Evolutionary conservation across 2,888 invertebrate species (phyloP), one percentile per base, ranked within the genome.

Genomic region (Mythimna lalbum): DNA sequence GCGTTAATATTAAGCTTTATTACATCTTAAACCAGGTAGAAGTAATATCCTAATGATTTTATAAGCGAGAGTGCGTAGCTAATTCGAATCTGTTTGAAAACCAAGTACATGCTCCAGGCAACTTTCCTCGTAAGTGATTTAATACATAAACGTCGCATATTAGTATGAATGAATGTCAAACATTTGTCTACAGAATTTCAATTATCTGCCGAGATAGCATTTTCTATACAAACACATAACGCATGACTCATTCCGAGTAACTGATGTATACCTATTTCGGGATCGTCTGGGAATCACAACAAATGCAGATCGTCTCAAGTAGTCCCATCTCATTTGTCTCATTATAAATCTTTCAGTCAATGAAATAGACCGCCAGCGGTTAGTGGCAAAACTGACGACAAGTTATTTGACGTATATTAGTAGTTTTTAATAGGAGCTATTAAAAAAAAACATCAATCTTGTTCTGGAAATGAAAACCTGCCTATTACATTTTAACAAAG

Each of bases 271-370:
- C 78, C 85, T 93, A 94, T 95, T 95, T 94, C 85, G 86, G 91
- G 92, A 91, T 83, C 91, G 94, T 94, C 94, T 94, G 93, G 89
- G 90, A 91, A 93, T 93, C 90, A 91, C 89, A 89, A 88, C 86
- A 90, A 90, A 88, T 90, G 90, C 89, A 86, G 84, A 85, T 87
- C 77, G 88, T 81, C 74, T 63, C 64, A 84, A 88, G 87, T 88
- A 84, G 87, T 87, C 85, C 74, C 78, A 72, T 84, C 83, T 84
- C 85, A 89, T 90, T 89, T 88, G 88, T 89, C 86, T 86, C 84
- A 82, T 84, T 89, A 85, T 88, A 89, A 87, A 90, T 90, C 84
- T 86, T 77, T 82, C 80, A 78, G 80, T 84, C 87, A 82, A 84
- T 59, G 70, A 73, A 69, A 74, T 43, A 52, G 33, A 55, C 47